Conservation (phyloP, 2,888 invertebrate genomes). For the Heliothis peltigera region DNA sequence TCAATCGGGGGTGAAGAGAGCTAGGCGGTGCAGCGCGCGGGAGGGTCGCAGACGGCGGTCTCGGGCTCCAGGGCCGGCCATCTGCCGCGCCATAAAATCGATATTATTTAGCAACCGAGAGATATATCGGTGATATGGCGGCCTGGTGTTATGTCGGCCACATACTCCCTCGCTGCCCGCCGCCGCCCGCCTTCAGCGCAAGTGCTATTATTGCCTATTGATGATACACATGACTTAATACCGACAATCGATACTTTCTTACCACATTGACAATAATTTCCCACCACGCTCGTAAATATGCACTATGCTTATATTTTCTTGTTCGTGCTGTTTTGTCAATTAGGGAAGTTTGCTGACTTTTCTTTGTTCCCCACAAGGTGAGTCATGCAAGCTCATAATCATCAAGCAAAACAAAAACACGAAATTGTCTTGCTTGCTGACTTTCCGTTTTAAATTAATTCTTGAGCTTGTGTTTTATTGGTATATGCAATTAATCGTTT, state of each 20-base stretch:
- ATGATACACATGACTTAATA: conserved; percentile 30
- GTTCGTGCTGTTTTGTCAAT: not conserved
- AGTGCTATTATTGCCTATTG: conserved; percentile 25
- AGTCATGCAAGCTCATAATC: not conserved
- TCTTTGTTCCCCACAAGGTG: not conserved
- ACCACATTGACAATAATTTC: conserved; percentile 27
- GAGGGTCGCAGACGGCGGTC: conserved; percentile 78
- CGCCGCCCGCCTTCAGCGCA: not conserved
- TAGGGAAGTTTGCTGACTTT: not conserved
- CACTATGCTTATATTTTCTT: not conserved
- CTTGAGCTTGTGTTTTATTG: not conserved
- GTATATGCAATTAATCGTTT: too few relatives aligned
- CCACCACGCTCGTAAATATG: conserved; percentile 3
- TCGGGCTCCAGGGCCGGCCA: conserved; percentile 80
- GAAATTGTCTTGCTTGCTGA: not conserved
- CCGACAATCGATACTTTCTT: conserved; percentile 30
- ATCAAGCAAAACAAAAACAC: not conserved
- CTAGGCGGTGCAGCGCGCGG: conserved; percentile 75
- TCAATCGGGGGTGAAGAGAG: conserved; percentile 86
- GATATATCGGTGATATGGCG: conserved; percentile 64
- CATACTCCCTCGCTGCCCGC: conserved; percentile 14
- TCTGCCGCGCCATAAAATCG: conserved; percentile 88
- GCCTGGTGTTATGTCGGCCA: conserved; percentile 27
- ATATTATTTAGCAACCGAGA: conserved; percentile 85
- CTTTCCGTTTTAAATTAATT: not conserved